Evolutionary conservation across 2,113 vertebrate genomes (phyloP).

Genomic region (Epinephelus fuscoguttatus): DNA sequence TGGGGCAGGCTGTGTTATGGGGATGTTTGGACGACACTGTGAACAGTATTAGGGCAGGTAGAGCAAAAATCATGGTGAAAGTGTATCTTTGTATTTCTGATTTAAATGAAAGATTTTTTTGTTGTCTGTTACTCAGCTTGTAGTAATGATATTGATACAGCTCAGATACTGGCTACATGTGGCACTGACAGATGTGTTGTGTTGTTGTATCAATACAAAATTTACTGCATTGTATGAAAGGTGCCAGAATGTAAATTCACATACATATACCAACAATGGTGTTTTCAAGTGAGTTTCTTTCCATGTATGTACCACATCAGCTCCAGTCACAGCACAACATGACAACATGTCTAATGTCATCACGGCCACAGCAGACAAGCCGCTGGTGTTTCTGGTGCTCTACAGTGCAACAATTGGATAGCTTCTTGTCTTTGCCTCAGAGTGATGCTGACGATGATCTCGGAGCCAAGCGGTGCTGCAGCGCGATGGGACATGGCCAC

Average conservation of each 20-base stretch:
- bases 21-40: conserved; percentile 39
- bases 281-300: not conserved
- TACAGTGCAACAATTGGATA: not conserved
- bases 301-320: not conserved
- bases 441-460: conserved; percentile 14
- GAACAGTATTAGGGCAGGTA: not conserved
- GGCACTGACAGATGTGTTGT: not conserved
- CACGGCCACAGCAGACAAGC: conserved; percentile 9
- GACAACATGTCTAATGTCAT: not conserved
- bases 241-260: not conserved
- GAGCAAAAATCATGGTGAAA: not conserved
- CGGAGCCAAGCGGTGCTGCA: conserved; percentile 24
- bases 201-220: conserved; percentile 5
- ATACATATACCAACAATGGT: not conserved
- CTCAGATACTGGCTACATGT: not conserved
- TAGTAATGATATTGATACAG: conserved; percentile 21
- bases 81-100: not conserved
- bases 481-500: conserved; percentile 26
- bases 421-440: not conserved
- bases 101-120: not conserved
- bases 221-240: not conserved
- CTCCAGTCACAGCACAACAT: not conserved
- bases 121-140: not conserved
- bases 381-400: conserved; percentile 7
- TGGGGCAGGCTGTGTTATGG: conserved; percentile 50